These are phyloP conservation scores for Eciton burchellii DNA, from an alignment of 1,140 invertebrate species.

Conservation along the genomic window DNA sequence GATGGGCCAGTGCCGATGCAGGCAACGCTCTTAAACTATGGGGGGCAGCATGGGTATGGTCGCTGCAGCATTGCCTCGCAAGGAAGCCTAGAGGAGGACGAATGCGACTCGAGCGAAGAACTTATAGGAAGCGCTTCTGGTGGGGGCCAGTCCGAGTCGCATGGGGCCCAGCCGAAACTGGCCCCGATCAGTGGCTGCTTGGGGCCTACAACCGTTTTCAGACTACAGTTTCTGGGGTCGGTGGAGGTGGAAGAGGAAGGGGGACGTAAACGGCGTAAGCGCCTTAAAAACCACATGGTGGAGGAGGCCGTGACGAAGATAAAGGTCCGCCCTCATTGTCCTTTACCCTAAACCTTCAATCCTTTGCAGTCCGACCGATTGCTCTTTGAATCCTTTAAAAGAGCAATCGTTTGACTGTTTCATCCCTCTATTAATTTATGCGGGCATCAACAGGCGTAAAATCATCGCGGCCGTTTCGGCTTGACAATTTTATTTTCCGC, in stretches of 20 bases:
- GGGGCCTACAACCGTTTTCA: slow-evolving; percentile 89
- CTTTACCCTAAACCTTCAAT: slow-evolving; percentile 65
- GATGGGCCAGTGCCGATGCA: slow-evolving; percentile 82
- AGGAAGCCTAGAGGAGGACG: slow-evolving; percentile 84
- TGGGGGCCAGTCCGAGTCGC: slow-evolving; percentile 82
- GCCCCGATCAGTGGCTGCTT: slow-evolving; percentile 83
- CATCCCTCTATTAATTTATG: slow-evolving; percentile 52
- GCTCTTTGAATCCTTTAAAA: slow-evolving; percentile 31
- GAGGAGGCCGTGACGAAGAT: slow-evolving; percentile 98
- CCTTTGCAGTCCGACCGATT: slow-evolving; percentile 28
- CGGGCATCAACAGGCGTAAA: neutral
- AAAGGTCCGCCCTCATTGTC: slow-evolving; percentile 90
- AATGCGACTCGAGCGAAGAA: slow-evolving; percentile 85
- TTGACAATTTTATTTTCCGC: slow-evolving; percentile 38
- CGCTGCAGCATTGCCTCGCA: slow-evolving; percentile 83
- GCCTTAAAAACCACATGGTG: slow-evolving; percentile 96
- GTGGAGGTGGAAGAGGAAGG: slow-evolving; percentile 93
- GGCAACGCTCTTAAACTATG: slow-evolving; percentile 84
- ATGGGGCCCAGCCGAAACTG: slow-evolving; percentile 83
- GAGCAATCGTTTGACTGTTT: slow-evolving; percentile 36
- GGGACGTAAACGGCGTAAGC: slow-evolving; percentile 89
- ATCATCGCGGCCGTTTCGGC: slow-evolving; percentile 29
- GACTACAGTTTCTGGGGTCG: slow-evolving; percentile 93
- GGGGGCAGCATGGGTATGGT: slow-evolving; percentile 82
- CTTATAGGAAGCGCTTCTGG: slow-evolving; percentile 83